Evolutionary conservation across 2,888 invertebrate genomes (phyloP).

Genomic region (Isotomurus palustris): DNA sequence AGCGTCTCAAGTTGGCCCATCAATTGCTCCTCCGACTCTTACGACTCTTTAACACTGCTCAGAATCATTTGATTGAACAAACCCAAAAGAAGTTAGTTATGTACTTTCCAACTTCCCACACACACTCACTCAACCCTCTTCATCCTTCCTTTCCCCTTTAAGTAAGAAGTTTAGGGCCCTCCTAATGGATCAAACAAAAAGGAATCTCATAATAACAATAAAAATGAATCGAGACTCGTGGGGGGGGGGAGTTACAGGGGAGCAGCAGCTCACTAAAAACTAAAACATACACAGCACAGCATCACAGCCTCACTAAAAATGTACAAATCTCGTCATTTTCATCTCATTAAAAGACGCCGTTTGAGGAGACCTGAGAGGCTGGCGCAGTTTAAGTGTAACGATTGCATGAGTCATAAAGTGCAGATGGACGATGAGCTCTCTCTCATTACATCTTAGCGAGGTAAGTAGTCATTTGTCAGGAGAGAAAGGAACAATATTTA

Average conservation of each 20-base stretch:
- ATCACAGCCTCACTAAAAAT: neutral
- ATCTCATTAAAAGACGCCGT: conserved; percentile 30
- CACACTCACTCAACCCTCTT: neutral
- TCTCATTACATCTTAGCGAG: no score
- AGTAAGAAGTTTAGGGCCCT: neutral
- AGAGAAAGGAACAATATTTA: conserved; percentile 25
- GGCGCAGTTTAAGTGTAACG: neutral
- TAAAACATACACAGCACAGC: neutral
- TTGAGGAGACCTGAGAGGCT: conserved; percentile 19
- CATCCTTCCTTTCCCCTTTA: neutral
- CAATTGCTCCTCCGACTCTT: no score
- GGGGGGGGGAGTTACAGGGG: neutral
- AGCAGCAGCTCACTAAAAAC: conserved; percentile 2
- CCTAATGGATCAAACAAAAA: neutral
- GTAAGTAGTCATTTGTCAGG: neutral
- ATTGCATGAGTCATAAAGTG: neutral
- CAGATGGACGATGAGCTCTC: no score
- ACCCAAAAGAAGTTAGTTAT: neutral
- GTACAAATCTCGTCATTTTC: conserved; percentile 9
- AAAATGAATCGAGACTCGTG: conserved; percentile 21
- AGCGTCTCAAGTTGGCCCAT: no score
- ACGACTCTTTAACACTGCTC: no score
- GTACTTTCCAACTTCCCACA: neutral
- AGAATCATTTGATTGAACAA: no score
- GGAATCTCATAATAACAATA: conserved; percentile 25